Evolutionary conservation across 2,888 invertebrate species (phyloP), one percentile per base, ranked within the genome.

Genomic region (Exocentrus adspersus): DNA sequence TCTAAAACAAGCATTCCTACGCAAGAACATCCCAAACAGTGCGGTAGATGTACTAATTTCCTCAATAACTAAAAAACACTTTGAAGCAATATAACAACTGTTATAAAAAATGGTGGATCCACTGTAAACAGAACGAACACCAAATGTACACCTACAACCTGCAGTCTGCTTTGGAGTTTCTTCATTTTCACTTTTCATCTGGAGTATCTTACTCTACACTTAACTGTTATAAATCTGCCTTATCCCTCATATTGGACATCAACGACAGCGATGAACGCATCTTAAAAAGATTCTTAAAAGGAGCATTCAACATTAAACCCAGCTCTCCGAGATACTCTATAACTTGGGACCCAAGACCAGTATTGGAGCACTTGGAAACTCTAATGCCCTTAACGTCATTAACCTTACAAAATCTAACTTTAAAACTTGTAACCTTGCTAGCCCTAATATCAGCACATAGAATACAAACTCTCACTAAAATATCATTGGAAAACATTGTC

Each of bases 1-100:
- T 72, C 62, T 76, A 74, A 45, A 70, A 62, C 41, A 59, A 32
- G 72, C 73, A 5, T 54, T 21, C 74, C 65, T 20, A 62, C 65
- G 67, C 32, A 52, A 52, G 2, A 45, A 70, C n/a, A n/a, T n/a
- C 46, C 68, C 63, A 2, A 48, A 61, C 14, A 37, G 46, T 2
- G 43, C 69, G 1, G 41, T 70, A 17, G 43, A 69, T 2, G 67
- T 69, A 17, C 24, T 70, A 12, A 7, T 67, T 28, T 51, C 67
- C 9, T 73, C 71, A 1, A 21, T 74, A 14, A 28, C 72, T 1
- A 57, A 67, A n/a, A 3, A 54, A 59, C 20, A 75, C 74, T 2
- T 17, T 69, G 9, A 70, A 69, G 24, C 72, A 74, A 62, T 75
- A 74, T 54, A 46, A 63, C 16, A 12, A 5, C 3, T 2, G 3